Conservation (phyloP, 2,797 vertebrate genomes). For the Chiroxiphia lanceolata region DNA sequence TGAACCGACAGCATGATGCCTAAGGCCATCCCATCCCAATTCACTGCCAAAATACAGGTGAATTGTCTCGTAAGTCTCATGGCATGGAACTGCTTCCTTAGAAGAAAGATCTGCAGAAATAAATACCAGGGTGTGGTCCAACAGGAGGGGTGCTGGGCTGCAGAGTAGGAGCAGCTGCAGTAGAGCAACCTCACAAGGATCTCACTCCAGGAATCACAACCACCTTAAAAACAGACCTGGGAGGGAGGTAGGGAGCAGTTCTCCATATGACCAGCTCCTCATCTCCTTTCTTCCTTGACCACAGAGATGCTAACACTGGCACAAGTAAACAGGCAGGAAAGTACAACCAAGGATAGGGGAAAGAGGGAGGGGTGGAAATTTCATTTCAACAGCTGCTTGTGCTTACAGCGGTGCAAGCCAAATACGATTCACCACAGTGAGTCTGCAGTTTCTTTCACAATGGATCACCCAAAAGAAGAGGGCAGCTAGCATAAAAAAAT, state of each 20-base stretch:
- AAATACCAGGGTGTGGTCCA: neutral
- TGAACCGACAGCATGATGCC: neutral
- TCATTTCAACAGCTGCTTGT: neutral
- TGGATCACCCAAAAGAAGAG: neutral
- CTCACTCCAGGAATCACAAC: neutral
- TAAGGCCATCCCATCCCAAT: neutral
- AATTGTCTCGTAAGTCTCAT: neutral
- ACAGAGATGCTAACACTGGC: neutral
- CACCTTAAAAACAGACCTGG: fast-evolving
- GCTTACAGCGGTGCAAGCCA: neutral
- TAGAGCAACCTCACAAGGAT: neutral
- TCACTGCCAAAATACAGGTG: neutral
- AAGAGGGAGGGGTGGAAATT: neutral
- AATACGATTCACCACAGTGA: neutral
- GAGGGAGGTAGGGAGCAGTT: neutral
- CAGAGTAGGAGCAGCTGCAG: fast-evolving
- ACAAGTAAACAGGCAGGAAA: neutral
- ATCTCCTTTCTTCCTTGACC: neutral
- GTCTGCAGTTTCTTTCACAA: neutral
- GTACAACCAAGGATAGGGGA: neutral
- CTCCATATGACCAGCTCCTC: neutral
- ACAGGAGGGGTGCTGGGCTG: neutral
- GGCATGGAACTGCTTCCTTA: neutral
- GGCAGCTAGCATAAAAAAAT: neutral
- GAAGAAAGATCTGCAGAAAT: neutral